Evolutionary conservation across 2,113 vertebrate species (phyloP), one percentile per base, ranked within the genome.

Genomic region (Ariopsis seemanni): DNA sequence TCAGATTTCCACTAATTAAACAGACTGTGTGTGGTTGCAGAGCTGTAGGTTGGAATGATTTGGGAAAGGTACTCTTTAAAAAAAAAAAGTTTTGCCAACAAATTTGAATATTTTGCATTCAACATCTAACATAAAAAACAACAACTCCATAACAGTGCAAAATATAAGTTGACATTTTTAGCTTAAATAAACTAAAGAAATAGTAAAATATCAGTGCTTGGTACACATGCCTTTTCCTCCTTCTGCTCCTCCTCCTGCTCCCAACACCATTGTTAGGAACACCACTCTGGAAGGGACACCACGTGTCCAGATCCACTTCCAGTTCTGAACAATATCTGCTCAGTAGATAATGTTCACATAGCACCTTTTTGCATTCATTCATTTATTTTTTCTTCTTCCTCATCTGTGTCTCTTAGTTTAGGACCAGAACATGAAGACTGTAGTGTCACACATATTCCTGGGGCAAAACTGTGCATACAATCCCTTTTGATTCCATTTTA

Each of bases 401-500:
- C 30, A 22, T 52, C 22, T 20, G 17, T 27, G 22, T 62, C 60
- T 25, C 11, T 57, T 52, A 80, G 52, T 48, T 71, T 42, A 58
- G 8, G 7, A 42, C 18, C 20, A 77, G 81, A 52, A 42, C 8
- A 25, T 55, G 20, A 78, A 11, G 42, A 42, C 50, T 77, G 18
- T 34, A 86, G n/a, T 60, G 74, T 90, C 85, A 90, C 78, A 90
- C 90, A 22, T 50, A 90, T 14, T 85, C 58, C 78, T 87, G 77
- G 0, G 82, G 83, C 74, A 75, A 42, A 11, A 84, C 7, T 50
- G 48, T 83, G 14, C 77, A 83, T 65, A 85, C 69, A 27, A 86
- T n/a, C 62, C 79, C 82, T 58, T 69, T 86, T 62, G 88, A 89
- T 27, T 78, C 79, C 50, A 89, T 58, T 55, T n/a, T 69, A 58